Percentiles rank a stretch among this genome's conserved stretches.
phyloP scores from a whole-genome alignment of 2,888 invertebrate genomes.

The Drosophila fulvimacula region DNA sequence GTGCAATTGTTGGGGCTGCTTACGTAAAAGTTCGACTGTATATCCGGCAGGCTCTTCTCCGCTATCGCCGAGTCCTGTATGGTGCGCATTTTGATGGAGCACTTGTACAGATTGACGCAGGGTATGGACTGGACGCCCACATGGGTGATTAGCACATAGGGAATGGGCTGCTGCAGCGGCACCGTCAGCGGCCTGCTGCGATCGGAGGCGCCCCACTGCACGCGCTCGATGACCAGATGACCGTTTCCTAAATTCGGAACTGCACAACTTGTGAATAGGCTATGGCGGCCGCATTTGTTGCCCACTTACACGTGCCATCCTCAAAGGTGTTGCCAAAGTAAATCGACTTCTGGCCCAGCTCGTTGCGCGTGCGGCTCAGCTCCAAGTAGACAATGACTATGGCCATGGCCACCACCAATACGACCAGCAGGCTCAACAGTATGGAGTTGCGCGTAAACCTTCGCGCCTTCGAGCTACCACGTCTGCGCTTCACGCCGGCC shows the following conservation, averaged over 20 bases:
- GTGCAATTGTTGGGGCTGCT: constrained; percentile 49
- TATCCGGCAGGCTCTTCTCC: constrained; percentile 84
- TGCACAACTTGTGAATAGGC: constrained; percentile 73
- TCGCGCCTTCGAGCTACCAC: constrained; percentile 35
- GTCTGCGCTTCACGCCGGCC: constrained; percentile 4
- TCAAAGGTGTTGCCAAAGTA: constrained; percentile 84
- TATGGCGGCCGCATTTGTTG: constrained; percentile 31
- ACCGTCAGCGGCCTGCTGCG: constrained; percentile 57
- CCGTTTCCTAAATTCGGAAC: constrained; percentile 85
- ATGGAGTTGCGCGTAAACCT: constrained; percentile 76
- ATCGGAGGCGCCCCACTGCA: constrained; percentile 84
- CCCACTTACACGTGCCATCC: constrained; percentile 83
- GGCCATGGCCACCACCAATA: constrained; percentile 71
- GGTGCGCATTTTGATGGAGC: constrained; percentile 85
- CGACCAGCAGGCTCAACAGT: constrained; percentile 71
- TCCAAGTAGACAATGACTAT: constrained; percentile 79
- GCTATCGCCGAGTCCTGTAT: constrained; percentile 85
- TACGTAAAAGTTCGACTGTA: constrained; percentile 84
- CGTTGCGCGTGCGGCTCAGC: constrained; percentile 53
- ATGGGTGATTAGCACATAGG: constrained; percentile 86
- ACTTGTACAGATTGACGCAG: constrained; percentile 84
- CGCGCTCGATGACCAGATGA: constrained; percentile 83
- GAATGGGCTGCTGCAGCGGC: constrained; percentile 83
- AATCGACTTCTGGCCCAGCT: constrained; percentile 58
- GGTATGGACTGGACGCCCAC: constrained; percentile 85